Evolutionary conservation across 2,888 invertebrate genomes (phyloP).

Genomic region (Noctua fimbriata): DNA sequence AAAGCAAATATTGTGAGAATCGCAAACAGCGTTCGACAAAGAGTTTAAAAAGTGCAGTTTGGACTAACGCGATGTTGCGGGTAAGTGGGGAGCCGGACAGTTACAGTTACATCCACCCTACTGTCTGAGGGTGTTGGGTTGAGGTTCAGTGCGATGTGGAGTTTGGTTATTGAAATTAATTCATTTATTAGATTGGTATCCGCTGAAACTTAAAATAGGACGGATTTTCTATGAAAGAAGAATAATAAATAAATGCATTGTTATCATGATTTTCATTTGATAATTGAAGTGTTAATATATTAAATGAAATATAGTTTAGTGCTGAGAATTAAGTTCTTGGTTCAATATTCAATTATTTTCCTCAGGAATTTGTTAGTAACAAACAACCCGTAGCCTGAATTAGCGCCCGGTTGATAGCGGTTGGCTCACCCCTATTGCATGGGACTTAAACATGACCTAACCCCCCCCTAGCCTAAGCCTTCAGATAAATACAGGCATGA

Average conservation of each 20-base stretch:
- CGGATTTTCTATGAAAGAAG: neutral
- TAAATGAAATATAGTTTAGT: neutral
- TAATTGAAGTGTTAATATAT: neutral
- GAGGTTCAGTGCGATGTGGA: neutral
- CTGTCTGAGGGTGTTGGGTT: conserved; percentile 14
- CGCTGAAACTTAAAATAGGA: neutral
- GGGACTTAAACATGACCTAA: neutral
- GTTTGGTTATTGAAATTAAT: conserved; percentile 36
- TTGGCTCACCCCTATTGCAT: neutral
- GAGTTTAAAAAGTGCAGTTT: conserved; percentile 68
- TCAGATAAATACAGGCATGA: neutral
- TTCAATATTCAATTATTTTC: neutral
- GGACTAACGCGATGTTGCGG: conserved; percentile 51
- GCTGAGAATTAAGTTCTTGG: neutral
- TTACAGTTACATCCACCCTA: conserved; percentile 60
- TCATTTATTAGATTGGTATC: neutral
- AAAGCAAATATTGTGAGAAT: conserved; percentile 67
- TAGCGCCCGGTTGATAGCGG: neutral
- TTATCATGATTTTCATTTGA: neutral
- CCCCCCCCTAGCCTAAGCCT: neutral
- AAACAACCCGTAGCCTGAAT: neutral
- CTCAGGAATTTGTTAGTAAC: neutral
- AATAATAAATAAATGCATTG: neutral
- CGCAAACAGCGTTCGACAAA: conserved; percentile 59
- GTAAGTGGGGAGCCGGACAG: conserved; percentile 54